phyloP scores from a whole-genome alignment of 2,113 vertebrate genomes.

The Ibidorhyncha struthersii region DNA sequence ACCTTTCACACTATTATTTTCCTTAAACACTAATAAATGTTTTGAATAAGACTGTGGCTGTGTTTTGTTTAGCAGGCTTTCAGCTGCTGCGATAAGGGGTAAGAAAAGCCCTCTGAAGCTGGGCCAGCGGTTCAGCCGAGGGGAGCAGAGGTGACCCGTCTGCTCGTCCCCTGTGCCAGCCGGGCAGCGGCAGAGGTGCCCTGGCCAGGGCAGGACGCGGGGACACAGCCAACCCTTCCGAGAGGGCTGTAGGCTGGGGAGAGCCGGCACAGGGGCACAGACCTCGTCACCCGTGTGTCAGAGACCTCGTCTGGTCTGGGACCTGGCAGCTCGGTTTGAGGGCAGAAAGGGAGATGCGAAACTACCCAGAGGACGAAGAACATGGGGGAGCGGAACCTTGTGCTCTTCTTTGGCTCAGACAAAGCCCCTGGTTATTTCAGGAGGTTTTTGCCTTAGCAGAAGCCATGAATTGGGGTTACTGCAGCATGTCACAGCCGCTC shows the following conservation, averaged over 20 bases:
- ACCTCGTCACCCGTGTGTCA: rapidly evolving
- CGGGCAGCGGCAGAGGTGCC: background rate
- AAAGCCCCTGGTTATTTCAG: background rate
- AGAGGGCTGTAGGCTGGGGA: background rate
- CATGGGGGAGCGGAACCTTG: rapidly evolving
- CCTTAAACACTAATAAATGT: conserved; percentile 70
- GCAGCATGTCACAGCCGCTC: background rate
- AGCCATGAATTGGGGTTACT: rapidly evolving
- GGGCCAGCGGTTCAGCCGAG: background rate
- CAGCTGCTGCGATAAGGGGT: background rate
- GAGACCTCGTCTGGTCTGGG: background rate
- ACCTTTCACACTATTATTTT: conserved; percentile 63
- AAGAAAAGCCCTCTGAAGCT: background rate
- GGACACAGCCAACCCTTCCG: background rate
- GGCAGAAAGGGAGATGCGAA: background rate
- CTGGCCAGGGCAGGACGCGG: background rate
- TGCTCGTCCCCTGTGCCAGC: background rate
- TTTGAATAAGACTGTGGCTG: conserved; percentile 44
- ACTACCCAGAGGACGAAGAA: background rate
- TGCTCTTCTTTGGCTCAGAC: background rate
- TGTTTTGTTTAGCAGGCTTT: background rate
- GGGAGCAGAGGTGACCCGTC: background rate
- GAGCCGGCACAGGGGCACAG: background rate
- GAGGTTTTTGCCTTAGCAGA: background rate
- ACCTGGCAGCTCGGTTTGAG: background rate